Evolutionary conservation across 2,113 vertebrate genomes (phyloP).

Genomic region (Podarcis muralis): DNA sequence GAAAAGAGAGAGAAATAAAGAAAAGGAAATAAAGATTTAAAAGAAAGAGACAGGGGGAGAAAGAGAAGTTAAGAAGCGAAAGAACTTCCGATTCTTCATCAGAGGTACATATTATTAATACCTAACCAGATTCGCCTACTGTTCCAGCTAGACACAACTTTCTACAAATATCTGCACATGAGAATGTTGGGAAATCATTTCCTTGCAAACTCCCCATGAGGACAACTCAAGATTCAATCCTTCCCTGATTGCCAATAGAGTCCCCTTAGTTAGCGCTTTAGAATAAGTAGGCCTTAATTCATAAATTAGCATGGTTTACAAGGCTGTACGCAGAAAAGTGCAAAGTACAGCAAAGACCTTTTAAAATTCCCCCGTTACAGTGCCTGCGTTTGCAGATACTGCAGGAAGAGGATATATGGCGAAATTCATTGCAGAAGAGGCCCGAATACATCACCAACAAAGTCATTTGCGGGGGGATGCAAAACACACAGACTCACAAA

Average conservation of each 20-base stretch:
- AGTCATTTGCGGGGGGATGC: not conserved
- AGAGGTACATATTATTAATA: not conserved
- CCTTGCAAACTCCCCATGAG: not conserved
- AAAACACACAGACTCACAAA: constrained; percentile 19
- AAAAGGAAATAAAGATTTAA: too few species aligned
- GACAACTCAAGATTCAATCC: not conserved
- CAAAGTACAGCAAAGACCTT: not conserved
- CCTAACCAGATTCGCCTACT: not conserved
- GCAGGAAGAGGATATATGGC: constrained; percentile 15
- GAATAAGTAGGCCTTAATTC: constrained; percentile 20
- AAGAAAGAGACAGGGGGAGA: too few species aligned
- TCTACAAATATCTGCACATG: not conserved
- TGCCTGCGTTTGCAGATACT: constrained; percentile 24
- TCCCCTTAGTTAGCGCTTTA: constrained; percentile 14
- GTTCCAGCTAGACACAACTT: not conserved
- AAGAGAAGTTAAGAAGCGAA: too few species aligned
- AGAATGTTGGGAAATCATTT: not conserved
- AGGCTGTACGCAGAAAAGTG: constrained; percentile 9
- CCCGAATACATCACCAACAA: not conserved
- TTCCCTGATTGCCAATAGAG: not conserved
- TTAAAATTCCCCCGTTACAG: constrained; percentile 3
- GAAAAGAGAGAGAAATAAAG: too few species aligned
- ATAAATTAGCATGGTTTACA: constrained; percentile 24
- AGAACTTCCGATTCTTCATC: too few species aligned
- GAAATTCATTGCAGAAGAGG: constrained; percentile 24